phyloP scores from a whole-genome alignment of 2,113 vertebrate genomes.

The Lasiurus cinereus region DNA sequence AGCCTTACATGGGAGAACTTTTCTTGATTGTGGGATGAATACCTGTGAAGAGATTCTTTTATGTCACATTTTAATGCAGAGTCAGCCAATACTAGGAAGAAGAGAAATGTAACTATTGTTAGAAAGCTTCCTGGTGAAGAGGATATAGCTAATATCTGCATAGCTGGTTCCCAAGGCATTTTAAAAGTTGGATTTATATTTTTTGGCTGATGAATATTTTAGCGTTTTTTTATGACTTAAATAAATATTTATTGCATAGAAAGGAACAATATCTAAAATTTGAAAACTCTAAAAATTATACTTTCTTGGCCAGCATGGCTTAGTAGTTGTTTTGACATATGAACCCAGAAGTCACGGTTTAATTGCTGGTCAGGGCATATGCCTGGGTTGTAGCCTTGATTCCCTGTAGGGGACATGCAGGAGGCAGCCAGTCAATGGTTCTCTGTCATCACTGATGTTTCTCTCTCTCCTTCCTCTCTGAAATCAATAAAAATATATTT shows the following conservation, averaged over 20 bases:
- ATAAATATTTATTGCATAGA: neutral
- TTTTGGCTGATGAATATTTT: constrained; percentile 43
- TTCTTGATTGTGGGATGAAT: neutral
- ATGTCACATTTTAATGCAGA: constrained; percentile 8
- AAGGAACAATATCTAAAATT: constrained; percentile 45
- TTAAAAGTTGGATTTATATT: constrained; percentile 11
- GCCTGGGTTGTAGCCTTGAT: no score
- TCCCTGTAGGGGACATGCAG: no score
- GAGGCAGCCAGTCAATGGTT: no score
- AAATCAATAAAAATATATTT: no score
- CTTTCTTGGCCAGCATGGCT: no score
- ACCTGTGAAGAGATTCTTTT: constrained; percentile 12
- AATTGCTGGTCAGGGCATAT: no score
- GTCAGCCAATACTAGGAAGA: neutral
- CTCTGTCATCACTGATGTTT: no score
- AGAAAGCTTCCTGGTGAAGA: constrained; percentile 6
- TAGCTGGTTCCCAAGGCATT: neutral
- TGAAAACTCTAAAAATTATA: neutral
- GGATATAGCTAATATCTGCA: neutral
- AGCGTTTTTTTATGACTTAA: constrained; percentile 43
- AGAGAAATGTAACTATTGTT: neutral
- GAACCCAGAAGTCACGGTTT: no score
- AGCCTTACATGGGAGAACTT: neutral
- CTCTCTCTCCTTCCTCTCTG: no score
- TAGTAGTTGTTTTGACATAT: no score